Evolutionary conservation across 2,113 vertebrate species (phyloP), one percentile per base, ranked within the genome.

Genomic region (Ameiurus melas): DNA sequence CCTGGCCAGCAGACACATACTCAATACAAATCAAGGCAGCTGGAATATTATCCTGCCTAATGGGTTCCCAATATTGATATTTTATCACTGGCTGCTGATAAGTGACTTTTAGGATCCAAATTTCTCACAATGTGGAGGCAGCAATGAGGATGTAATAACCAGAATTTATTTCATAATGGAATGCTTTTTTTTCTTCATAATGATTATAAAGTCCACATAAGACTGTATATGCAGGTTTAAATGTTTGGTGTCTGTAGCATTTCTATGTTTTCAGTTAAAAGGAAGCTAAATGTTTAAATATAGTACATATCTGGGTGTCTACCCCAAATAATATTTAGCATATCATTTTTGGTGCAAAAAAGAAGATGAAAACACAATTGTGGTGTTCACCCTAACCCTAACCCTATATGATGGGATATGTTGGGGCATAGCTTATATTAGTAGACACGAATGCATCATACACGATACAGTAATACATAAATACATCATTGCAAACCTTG

Each of bases 1-100:
- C 96, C 95, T 92, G 95, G 96, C 96, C 95, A 97, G 95, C 95
- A 97, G 97, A 97, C 97, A 97, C 96, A 97, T 97, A 97, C 95
- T 97, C 97, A 97, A 97, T 97, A 98, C 97, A 97, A 97, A 97
- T 98, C 97, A 98, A 96, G 96, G 95, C 94, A 95, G 95, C 94
- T 95, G 94, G 96, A 95, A 97, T 97, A 98, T 98, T 97, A 97
- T 94, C 95, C 95, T 92, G 95, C 95, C 96, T 97, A 97, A 97
- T 97, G 96, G 95, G 95, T 96, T 94, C 94, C 95, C 96, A 95
- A 95, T 95, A 96, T 95, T 96, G 95, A 96, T 95, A 96, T 96
- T 98, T 98, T 97, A 98, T 97, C 95, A 94, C 96, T 95, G 92
- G 90, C 85, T 94, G 96, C 94, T 95, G 93, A 96, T 94, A 93